Base-by-base conservation (phyloP, 1,140 invertebrate species). In the Saccostrea echinata region DNA sequence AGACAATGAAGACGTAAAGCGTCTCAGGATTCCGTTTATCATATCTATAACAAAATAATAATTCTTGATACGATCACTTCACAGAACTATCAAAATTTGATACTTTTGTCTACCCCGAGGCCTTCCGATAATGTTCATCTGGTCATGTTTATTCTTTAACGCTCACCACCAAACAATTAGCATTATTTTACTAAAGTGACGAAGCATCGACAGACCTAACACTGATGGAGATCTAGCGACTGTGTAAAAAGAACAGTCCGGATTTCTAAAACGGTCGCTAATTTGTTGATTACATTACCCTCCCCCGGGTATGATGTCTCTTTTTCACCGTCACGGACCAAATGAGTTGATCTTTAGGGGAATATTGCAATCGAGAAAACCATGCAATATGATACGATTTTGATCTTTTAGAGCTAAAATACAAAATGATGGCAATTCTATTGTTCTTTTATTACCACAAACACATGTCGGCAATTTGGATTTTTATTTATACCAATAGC, bases 371-470 rank as follows among this genome's bases (percentile, higher is more conserved):
- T 52, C 18, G 81, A 52, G 68, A 76, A 76, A 30, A 76, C 68
- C 68, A 76, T 76, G 68, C 68, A 76, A 76, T 76, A 76, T 52
- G 35, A 83, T 83, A 83, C 21, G 24, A 52, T 43, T 83, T 51
- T 83, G 18, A 53, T 83, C 81, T 83, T 51, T 12, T n/a, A 33
- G 51, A 83, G 51, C 35, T 83, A 83, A 83, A 52, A 83, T 52
- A 83, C 81, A 83, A 83, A 52, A 52, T 83, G 81, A 83, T 83
- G 81, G 51, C 81, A 52, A 83, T 52, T 8, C 81, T 83, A 83
- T 83, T 83, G 81, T 83, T 83, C 81, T 83, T 51, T 53, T 83
- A 83, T 83, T 52, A 53, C 81, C 81, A 27, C 35, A 52, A 83
- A 83, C 81, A 83, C 81, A 83, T 83, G 81, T 51, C 81, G 30